Percentiles rank a stretch among this genome's conserved stretches.
These are phyloP conservation scores for Nomia melanderi DNA, from an alignment of 1,140 invertebrate genomes.

Conservation along the genomic window DNA sequence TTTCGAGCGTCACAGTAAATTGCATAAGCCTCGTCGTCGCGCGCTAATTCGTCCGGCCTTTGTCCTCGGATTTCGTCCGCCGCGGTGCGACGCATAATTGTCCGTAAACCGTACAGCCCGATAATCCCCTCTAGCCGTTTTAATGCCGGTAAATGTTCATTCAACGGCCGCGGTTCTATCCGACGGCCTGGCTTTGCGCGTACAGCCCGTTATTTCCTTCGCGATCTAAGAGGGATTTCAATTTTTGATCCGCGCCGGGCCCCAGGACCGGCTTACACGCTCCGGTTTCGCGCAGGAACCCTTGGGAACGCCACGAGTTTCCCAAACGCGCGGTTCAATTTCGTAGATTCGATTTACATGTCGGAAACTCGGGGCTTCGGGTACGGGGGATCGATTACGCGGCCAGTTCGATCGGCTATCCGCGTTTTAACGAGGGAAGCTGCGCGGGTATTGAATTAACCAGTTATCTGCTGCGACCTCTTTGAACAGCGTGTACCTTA, in stretches of 20 bases:
- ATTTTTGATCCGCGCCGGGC: not conserved
- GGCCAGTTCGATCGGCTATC: too few species aligned
- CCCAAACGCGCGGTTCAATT: not conserved
- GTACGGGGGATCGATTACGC: too few species aligned
- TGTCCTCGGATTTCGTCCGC: slow-evolving; percentile 4
- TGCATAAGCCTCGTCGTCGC: not conserved
- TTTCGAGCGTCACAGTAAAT: slow-evolving; percentile 8
- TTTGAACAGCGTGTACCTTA: too few species aligned
- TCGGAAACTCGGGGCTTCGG: too few species aligned
- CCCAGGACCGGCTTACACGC: too few species aligned
- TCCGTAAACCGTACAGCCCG: slow-evolving; percentile 7
- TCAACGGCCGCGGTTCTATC: slow-evolving; percentile 8
- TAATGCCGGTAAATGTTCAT: slow-evolving; percentile 25
- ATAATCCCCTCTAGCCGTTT: slow-evolving; percentile 22
- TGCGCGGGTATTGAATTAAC: too few species aligned
- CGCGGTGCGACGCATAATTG: slow-evolving; percentile 21
- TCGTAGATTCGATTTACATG: slow-evolving; percentile 29
- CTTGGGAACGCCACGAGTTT: not conserved
- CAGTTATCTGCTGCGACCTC: too few species aligned
- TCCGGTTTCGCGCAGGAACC: too few species aligned
- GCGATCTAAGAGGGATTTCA: not conserved
- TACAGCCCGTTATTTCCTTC: not conserved
- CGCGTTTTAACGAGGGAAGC: too few species aligned
- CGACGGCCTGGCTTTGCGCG: not conserved
- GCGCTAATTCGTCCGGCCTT: slow-evolving; percentile 15